Conservation (phyloP, 2,797 vertebrate genomes). For the Lerista edwardsae region DNA sequence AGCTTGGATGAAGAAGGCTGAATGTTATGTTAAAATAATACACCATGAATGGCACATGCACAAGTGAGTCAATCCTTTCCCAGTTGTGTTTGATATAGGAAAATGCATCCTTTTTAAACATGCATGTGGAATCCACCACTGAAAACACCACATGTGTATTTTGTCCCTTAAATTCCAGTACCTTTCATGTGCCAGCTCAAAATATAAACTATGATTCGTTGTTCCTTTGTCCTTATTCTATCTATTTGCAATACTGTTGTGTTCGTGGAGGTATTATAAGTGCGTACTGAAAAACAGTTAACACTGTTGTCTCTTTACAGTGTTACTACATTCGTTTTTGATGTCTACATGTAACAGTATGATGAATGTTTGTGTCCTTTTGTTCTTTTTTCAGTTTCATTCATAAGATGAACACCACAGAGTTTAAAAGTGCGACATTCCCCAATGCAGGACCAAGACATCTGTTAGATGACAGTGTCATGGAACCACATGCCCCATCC, state of each 20-base stretch:
- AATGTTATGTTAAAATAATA: background rate
- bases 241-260: background rate
- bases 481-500: conserved; percentile 93
- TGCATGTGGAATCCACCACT: background rate
- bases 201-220: background rate
- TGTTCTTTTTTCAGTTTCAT: conserved; percentile 85
- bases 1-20: background rate
- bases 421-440: conserved; percentile 98
- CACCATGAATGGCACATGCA: background rate
- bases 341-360: background rate
- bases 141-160: background rate
- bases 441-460: conserved; percentile 96
- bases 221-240: background rate
- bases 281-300: background rate
- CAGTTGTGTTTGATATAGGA: background rate
- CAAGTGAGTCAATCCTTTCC: background rate
- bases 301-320: background rate
- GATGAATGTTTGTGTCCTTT: conserved; percentile 18
- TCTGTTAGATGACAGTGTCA: conserved; percentile 95
- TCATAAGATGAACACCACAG: conserved; percentile 95
- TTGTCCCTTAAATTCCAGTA: background rate
- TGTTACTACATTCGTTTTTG: background rate
- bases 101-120: background rate
- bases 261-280: background rate
- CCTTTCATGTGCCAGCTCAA: background rate